Conservation (phyloP, 2,113 vertebrate genomes). For the Dunckerocampus dactyliophorus region DNA sequence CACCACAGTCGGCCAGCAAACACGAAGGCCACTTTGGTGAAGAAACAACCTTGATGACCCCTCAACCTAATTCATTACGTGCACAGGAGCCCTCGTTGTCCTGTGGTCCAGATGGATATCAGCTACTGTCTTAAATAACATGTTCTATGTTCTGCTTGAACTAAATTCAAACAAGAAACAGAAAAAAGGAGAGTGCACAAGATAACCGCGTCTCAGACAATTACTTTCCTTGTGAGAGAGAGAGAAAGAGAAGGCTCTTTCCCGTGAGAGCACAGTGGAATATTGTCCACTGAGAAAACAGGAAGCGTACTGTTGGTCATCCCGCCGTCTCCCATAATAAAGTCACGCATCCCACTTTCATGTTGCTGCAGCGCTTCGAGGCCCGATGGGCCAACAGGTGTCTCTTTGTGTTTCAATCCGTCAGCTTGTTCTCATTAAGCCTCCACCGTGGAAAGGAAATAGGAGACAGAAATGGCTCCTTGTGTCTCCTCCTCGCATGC, state of each 20-base stretch:
- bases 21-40: not conserved
- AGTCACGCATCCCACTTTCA: constrained; percentile 10
- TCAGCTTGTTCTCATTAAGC: constrained; percentile 34
- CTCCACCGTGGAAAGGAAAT: not conserved
- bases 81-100: constrained; percentile 48
- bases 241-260: constrained; percentile 34
- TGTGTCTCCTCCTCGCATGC: constrained; percentile 4
- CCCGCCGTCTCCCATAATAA: constrained; percentile 6
- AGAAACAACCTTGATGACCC: constrained; percentile 1
- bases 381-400: constrained; percentile 33
- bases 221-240: constrained; percentile 47
- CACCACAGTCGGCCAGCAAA: not conserved
- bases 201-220: constrained; percentile 55
- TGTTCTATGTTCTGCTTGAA: constrained; percentile 30
- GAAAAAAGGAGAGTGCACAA: constrained; percentile 22
- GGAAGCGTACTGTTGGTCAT: constrained; percentile 44
- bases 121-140: constrained; percentile 59
- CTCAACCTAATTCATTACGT: constrained; percentile 40
- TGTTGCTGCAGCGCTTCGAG: constrained; percentile 5
- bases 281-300: constrained; percentile 51
- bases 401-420: constrained; percentile 19
- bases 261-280: constrained; percentile 49
- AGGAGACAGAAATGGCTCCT: constrained; percentile 6
- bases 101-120: constrained; percentile 42
- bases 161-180: constrained; percentile 28